Base-by-base conservation (phyloP, 2,113 vertebrate species). In the Platysternon megacephalum region DNA sequence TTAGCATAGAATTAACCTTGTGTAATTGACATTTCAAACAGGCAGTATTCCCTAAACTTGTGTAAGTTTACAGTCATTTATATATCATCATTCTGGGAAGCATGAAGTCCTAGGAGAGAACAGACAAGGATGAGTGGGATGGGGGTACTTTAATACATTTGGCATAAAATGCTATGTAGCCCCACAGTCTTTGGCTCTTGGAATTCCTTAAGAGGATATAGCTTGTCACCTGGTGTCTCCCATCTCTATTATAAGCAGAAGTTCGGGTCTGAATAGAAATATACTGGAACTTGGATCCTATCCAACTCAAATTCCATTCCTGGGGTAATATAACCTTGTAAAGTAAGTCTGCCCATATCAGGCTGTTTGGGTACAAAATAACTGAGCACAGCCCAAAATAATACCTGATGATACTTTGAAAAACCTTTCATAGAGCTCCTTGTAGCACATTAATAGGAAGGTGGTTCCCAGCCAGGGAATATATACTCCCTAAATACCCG, bases 361-460 rank as follows among this genome's bases (percentile, higher is more conserved):
- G 5, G 0, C 79, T 48, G 2, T 42, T 24, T 17, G 55, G 42
- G 32, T 51, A 44, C 80, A 42, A 51, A 84, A 5, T 14, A 83
- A 68, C 4, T 7, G 22, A 87, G 52, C 0, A 4, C 51, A 39
- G 79, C n/a, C 55, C 72, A 12, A 48, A 80, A 35, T 29, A 8
- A 2, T 2, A 39, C 2, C 6, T 44, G 8, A 10, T 0, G 0
- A 3, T 6, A 55, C 46, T 4, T 0, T 42, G 35, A 35, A 39
- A 81, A 53, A 53, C 12, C 32, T 35, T 81, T 51, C 26, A 6
- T 16, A 81, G 35, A 14, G 12, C 35, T 39, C 21, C 39, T 82
- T 16, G 26, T 28, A n/a, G 53, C 4, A 0, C 4, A 6, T 79
- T 74, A 7, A 12, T 42, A 52, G 61, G 24, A 39, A 0, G 1